Conservation (phyloP, 2,113 vertebrate species). For the Rousettus leschenaultii region DNA sequence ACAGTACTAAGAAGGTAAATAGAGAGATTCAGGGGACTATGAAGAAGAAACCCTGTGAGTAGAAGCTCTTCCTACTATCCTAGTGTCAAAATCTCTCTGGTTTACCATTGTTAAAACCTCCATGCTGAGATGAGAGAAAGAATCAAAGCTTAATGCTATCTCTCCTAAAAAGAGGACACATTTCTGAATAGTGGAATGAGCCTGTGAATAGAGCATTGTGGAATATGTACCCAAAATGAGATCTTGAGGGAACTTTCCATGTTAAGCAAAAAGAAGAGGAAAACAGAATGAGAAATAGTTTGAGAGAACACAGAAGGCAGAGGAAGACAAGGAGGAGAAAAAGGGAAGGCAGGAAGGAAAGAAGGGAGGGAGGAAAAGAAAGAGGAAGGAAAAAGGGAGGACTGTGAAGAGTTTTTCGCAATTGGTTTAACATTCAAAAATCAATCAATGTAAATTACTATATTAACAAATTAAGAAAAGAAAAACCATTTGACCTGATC, state of each 20-base stretch:
- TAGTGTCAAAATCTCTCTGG: not conserved
- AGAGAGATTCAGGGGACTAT: not conserved
- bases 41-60: not conserved
- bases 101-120: not conserved
- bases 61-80: not conserved
- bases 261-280: not conserved
- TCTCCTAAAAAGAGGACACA: not conserved
- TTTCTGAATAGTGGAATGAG: not conserved
- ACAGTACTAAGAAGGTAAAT: not conserved
- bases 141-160: not conserved
- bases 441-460: not conserved
- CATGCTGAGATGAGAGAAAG: not conserved
- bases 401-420: not conserved
- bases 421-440: not conserved
- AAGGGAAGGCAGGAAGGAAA: not conserved
- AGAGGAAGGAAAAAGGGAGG: rapidly evolving
- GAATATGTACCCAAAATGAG: not conserved
- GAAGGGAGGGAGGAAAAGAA: not conserved
- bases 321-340: not conserved
- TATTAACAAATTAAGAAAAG: not conserved
- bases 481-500: not conserved
- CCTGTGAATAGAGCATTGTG: not conserved
- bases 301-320: not conserved
- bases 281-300: not conserved
- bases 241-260: not conserved